A percentile compares a stretch with the other conserved stretches of the same genome.
These are phyloP conservation scores for Sceliomorpha sp. DNA, from an alignment of 2,888 invertebrate species.

Conservation along the genomic window DNA sequence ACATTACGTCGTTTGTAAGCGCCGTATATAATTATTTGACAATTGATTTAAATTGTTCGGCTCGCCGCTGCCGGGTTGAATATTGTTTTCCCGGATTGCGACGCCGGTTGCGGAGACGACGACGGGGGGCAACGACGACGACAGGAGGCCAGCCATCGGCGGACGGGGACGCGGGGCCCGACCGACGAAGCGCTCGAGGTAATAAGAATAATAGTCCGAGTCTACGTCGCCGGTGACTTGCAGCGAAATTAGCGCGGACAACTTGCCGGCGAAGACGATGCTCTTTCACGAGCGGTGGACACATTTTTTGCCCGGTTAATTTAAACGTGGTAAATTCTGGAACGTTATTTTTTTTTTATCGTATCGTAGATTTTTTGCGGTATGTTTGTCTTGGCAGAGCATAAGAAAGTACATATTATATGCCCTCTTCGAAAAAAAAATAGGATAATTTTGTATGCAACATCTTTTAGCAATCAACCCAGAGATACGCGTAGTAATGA, in stretches of 20 bases:
- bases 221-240: constrained; percentile 1
- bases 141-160: too few relatives aligned
- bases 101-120: too few relatives aligned
- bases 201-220: constrained; percentile 22
- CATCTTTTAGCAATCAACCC: too few relatives aligned
- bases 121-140: too few relatives aligned
- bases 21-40: constrained; percentile 21
- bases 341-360: too few relatives aligned
- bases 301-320: constrained; percentile 19
- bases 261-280: constrained; percentile 6
- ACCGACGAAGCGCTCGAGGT: constrained; percentile 9
- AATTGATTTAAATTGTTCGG: constrained; percentile 31
- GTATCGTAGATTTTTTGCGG: too few relatives aligned
- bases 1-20: constrained; percentile 15
- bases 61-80: constrained; percentile 12
- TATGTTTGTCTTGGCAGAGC: too few relatives aligned
- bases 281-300: constrained; percentile 9
- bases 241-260: constrained; percentile 13
- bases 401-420: too few relatives aligned
- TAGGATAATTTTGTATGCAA: too few relatives aligned
- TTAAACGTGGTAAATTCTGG: constrained; percentile 13
- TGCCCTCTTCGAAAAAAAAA: too few relatives aligned
- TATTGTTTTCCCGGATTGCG: constrained; percentile 10
- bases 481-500: not conserved
- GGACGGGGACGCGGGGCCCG: not conserved